Conservation (phyloP, 1,140 invertebrate species). For the Drosophila azteca region DNA sequence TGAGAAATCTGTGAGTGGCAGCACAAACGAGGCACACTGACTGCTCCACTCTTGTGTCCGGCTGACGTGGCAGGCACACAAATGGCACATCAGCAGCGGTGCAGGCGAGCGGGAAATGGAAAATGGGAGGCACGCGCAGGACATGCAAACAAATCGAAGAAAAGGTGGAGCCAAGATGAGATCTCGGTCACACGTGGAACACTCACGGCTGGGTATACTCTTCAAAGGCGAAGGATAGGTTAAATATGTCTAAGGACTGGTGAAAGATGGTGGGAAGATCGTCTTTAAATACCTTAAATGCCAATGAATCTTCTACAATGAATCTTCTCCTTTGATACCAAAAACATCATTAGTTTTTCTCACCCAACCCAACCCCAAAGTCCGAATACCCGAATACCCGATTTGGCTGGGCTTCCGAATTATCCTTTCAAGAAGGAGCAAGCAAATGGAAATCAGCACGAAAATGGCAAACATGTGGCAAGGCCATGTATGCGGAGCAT, state of each 20-base stretch:
- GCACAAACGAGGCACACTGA: constrained; percentile 34
- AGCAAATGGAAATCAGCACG: constrained; percentile 32
- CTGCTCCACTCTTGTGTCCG: constrained; percentile 17
- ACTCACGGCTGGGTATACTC: too few relatives aligned
- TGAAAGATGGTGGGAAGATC: too few relatives aligned
- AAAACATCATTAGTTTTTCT: too few relatives aligned
- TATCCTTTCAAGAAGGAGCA: background rate
- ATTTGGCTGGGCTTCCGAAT: background rate
- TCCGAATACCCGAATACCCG: too few relatives aligned
- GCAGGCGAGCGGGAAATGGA: background rate
- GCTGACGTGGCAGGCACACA: constrained; percentile 69
- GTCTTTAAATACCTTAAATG: too few relatives aligned
- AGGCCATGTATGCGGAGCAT: constrained; percentile 15
- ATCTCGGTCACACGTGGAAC: background rate
- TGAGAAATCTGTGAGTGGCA: constrained; percentile 55
- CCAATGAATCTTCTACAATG: too few relatives aligned
- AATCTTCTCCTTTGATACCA: too few relatives aligned
- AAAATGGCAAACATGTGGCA: constrained; percentile 56
- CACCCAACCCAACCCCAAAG: background rate
- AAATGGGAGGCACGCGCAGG: constrained; percentile 26
- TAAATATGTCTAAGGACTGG: too few relatives aligned
- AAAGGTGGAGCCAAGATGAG: constrained; percentile 11
- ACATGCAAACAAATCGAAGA: constrained; percentile 11
- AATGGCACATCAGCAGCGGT: constrained; percentile 51
- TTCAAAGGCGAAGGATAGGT: too few relatives aligned